Percentiles rank a stretch among this genome's conserved stretches.
Evolutionary conservation across 2,113 vertebrate genomes (phyloP).

Genomic region (Mystacornis crossleyi): DNA sequence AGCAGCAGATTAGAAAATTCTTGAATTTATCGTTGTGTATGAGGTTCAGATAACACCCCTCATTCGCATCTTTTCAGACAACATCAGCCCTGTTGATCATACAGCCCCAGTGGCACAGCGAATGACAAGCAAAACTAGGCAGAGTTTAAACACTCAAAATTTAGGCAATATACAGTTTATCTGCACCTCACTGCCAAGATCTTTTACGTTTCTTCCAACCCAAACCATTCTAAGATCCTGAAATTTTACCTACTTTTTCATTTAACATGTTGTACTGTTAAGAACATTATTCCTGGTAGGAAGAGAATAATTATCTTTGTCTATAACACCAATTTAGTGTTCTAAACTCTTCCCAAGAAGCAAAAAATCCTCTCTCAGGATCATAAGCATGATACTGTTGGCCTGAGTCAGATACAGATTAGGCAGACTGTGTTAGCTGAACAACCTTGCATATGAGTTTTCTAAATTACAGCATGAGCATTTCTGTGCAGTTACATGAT

Average conservation of each 20-base stretch:
- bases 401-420: neutral
- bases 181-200: neutral
- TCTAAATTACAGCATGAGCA: neutral
- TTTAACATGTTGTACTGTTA: neutral
- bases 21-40: neutral
- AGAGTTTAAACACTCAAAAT: neutral
- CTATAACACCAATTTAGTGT: neutral
- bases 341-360: neutral
- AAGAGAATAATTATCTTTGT: neutral
- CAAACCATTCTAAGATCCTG: neutral
- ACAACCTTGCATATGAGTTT: neutral
- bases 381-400: neutral
- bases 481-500: rapidly evolving
- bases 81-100: neutral
- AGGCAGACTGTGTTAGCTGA: neutral
- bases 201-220: neutral
- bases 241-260: neutral
- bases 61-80: neutral
- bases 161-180: neutral
- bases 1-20: neutral
- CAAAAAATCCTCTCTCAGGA: neutral
- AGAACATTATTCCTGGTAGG: neutral
- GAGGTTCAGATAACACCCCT: neutral
- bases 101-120: rapidly evolving
- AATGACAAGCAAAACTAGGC: neutral